These are phyloP conservation scores for Procapra przewalskii DNA, from an alignment of 2,113 vertebrate genomes.

Conservation along the genomic window DNA sequence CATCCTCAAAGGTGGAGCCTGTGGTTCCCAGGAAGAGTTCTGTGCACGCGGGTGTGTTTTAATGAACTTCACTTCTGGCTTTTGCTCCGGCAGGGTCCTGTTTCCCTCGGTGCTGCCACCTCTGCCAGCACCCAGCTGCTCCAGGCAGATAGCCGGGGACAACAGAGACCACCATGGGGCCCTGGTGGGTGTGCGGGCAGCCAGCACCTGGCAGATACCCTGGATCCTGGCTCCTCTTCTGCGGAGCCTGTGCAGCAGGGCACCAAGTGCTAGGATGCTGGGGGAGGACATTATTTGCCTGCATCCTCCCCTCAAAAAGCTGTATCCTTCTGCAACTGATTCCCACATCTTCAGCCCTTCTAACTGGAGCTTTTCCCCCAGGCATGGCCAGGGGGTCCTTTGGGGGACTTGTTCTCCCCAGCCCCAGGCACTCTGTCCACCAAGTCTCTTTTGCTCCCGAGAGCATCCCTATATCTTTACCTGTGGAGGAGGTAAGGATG, in stretches of 20 bases:
- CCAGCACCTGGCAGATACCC: slow-evolving; percentile 1
- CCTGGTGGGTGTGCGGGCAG: background rate
- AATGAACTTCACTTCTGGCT: slow-evolving; percentile 46
- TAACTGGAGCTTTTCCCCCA: background rate
- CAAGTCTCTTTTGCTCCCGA: slow-evolving; percentile 3
- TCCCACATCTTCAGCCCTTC: background rate
- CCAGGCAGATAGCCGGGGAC: background rate
- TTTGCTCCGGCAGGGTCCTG: background rate
- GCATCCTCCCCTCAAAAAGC: background rate
- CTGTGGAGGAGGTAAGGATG: slow-evolving; percentile 77
- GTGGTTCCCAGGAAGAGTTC: slow-evolving; percentile 39
- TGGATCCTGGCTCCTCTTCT: background rate
- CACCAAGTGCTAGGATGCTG: background rate
- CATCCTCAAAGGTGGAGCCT: slow-evolving; percentile 61
- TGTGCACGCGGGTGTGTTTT: background rate
- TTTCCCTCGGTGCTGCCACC: background rate
- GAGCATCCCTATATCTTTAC: slow-evolving; percentile 71
- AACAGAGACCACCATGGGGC: slow-evolving; percentile 19
- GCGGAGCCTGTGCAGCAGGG: accelerated
- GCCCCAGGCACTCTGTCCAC: background rate
- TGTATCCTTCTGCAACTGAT: accelerated
- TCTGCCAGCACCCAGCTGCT: background rate
- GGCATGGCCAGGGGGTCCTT: accelerated
- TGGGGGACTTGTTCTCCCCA: background rate
- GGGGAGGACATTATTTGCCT: accelerated